Percentiles rank a stretch among this genome's conserved stretches.
These are phyloP conservation scores for Lottia scabra DNA, from an alignment of 2,888 invertebrate genomes.

Conservation along the genomic window DNA sequence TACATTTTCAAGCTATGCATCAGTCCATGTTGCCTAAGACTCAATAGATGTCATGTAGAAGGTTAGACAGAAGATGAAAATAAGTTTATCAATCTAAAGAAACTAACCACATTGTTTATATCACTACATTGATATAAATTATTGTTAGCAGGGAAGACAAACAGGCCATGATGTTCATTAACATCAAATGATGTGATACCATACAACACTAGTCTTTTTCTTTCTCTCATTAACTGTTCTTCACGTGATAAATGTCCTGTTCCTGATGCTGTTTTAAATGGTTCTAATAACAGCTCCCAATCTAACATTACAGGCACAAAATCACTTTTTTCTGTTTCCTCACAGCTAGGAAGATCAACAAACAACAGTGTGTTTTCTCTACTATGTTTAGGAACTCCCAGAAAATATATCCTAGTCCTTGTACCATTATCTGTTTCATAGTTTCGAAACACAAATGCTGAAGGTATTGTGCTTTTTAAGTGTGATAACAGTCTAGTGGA, in stretches of 20 bases:
- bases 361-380: conserved; percentile 91
- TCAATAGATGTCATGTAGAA: too few species aligned
- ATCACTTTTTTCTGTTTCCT: conserved; percentile 5
- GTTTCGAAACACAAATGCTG: conserved; percentile 62
- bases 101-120: conserved; percentile 64
- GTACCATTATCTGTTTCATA: conserved; percentile 47
- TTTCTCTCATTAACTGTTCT: conserved; percentile 90
- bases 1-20: too few species aligned
- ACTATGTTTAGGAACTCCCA: conserved; percentile 87
- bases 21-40: too few species aligned
- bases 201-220: conserved; percentile 91
- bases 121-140: conserved; percentile 88
- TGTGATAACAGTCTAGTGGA: conserved; percentile 60
- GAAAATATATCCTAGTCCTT: conserved; percentile 84
- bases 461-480: conserved; percentile 62
- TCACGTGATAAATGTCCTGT: conserved; percentile 81
- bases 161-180: conserved; percentile 82
- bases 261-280: conserved; percentile 74
- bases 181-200: conserved; percentile 93
- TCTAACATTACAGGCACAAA: conserved; percentile 11
- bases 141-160: conserved; percentile 91
- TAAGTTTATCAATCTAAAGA: too few species aligned
- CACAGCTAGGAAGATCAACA: conserved; percentile 77
- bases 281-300: conserved; percentile 87
- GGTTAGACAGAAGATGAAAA: too few species aligned